These are phyloP conservation scores for Heliconius eleuchia DNA, from an alignment of 1,140 invertebrate genomes.

Conservation along the genomic window DNA sequence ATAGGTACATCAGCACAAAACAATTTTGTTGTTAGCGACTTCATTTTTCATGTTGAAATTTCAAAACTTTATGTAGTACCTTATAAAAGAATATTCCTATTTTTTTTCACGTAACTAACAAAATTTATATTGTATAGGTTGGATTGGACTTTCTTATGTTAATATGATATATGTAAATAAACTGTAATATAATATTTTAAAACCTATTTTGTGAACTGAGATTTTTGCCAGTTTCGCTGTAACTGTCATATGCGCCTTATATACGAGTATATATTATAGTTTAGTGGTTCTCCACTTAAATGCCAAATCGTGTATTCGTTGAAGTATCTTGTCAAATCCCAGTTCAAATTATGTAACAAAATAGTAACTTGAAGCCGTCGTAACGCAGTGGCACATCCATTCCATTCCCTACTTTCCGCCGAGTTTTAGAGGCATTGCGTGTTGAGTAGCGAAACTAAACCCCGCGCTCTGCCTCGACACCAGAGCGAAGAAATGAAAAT, in stretches of 20 bases:
- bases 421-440: too few species aligned
- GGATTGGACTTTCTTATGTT: not conserved
- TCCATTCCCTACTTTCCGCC: too few species aligned
- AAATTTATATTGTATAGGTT: not conserved
- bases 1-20: not conserved
- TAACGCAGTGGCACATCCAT: too few species aligned
- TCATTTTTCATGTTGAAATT: not conserved
- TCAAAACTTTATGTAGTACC: not conserved
- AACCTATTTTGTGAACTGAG: not conserved
- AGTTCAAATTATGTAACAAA: not conserved
- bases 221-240: not conserved
- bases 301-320: not conserved
- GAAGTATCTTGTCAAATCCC: not conserved
- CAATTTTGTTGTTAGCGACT: too few species aligned
- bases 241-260: not conserved
- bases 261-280: too few species aligned
- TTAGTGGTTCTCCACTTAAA: not conserved
- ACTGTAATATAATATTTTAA: slow-evolving; percentile 2
- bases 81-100: not conserved
- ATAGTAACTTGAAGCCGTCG: too few species aligned
- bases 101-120: not conserved
- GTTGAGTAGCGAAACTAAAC: too few species aligned
- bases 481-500: too few species aligned
- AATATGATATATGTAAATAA: not conserved
- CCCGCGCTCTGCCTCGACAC: too few species aligned